Evolutionary conservation across 2,888 invertebrate genomes (phyloP).

Genomic region (Nowickia ferox): DNA sequence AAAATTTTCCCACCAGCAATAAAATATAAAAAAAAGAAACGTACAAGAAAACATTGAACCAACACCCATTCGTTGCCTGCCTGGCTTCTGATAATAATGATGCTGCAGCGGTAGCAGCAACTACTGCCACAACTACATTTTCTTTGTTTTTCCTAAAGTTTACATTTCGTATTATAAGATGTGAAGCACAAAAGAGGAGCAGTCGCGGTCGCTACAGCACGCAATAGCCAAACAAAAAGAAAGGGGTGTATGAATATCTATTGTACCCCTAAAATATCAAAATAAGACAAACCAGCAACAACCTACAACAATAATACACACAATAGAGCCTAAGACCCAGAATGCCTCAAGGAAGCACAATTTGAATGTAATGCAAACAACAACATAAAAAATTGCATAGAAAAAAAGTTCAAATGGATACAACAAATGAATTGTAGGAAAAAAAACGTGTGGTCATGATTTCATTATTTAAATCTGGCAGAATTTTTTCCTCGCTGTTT

Average conservation of each 20-base stretch:
- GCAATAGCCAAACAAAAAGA: slow-evolving; percentile 22
- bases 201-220: slow-evolving; percentile 26
- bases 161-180: slow-evolving; percentile 52
- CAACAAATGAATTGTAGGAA: slow-evolving; percentile 50
- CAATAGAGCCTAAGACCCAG: slow-evolving; percentile 44
- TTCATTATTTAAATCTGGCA: slow-evolving; percentile 73
- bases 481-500: slow-evolving; percentile 54
- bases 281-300: slow-evolving; percentile 59
- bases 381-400: slow-evolving; percentile 42
- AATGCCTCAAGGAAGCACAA: slow-evolving; percentile 65
- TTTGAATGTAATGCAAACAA: slow-evolving; percentile 46
- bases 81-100: slow-evolving; percentile 42
- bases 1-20: slow-evolving; percentile 81
- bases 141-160: slow-evolving; percentile 59
- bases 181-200: slow-evolving; percentile 43
- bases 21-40: slow-evolving; percentile 48
- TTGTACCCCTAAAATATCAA: slow-evolving; percentile 60
- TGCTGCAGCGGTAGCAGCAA: slow-evolving; percentile 19
- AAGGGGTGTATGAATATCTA: slow-evolving; percentile 61
- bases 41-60: slow-evolving; percentile 42
- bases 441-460: slow-evolving; percentile 75
- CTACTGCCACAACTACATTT: slow-evolving; percentile 20
- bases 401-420: slow-evolving; percentile 49
- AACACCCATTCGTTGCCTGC: slow-evolving; percentile 69
- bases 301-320: slow-evolving; percentile 56